Base-by-base conservation (phyloP, 2,888 invertebrate genomes). In the Hyles lineata region DNA sequence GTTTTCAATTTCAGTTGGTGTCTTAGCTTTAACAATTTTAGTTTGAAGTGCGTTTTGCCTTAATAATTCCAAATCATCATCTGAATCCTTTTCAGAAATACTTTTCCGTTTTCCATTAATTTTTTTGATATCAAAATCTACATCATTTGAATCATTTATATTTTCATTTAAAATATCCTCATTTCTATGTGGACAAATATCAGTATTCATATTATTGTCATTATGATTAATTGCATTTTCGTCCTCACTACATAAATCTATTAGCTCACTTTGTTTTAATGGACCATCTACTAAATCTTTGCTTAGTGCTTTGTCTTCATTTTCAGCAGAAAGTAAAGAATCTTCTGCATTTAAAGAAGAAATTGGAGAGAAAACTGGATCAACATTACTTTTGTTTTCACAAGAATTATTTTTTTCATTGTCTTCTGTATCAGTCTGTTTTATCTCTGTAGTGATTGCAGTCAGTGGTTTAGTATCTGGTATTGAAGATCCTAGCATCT, bases 11-110 rank as follows among this genome's bases (percentile, higher is more conserved):
- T 76, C 72, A 58, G 73, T 75, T 74, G 75, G 72, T 71, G 67
- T 72, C 80, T 86, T 86, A 23, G 75, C 29, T 82, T 93, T 92
- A 6, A 77, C 71, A 76, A 83, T 76, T 83, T 95, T 95, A 0
- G 94, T 94, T 87, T 93, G 89, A 1, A 95, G 85, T 55, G 94
- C 95, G 85, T 91, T 85, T 78, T 94, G 89, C 76, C 95, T 83
- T 52, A 95, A 85, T 76, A 89, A 75, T 84, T 95, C 95, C 76
- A 93, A 82, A 77, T 95, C 95, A 78, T 95, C 93, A 84, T 95
- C 95, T 70, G 94, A 94, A 85, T 90, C 89, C 76, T 78, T 84
- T 35, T 85, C 84, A 74, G 78, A 77, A 58, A 74, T 77, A 58
- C 79, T 80, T 74, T 76, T 77, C 50, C 32, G 74, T 25, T 73